Base-by-base conservation (phyloP, 2,113 vertebrate species). In the Nothoprocta pentlandii region DNA sequence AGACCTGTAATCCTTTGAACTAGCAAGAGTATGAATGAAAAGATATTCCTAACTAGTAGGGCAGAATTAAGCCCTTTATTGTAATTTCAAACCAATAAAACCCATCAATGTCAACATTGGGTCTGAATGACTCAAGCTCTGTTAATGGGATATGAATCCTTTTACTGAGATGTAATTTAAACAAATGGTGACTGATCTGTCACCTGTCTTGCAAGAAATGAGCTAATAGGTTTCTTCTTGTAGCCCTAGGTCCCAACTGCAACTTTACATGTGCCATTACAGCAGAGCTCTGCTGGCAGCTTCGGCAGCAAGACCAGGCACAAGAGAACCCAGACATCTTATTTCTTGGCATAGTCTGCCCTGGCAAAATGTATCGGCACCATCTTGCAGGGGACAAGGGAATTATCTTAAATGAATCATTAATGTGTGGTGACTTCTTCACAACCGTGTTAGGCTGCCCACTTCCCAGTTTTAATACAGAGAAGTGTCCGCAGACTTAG, bases 371-470 rank as follows among this genome's bases (percentile, higher is more conserved):
- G 87, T 75, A 75, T 32, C 81, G 25, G 46, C n/a, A 74, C 6
- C 2, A 1, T 47, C 46, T 78, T 79, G 67, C 26, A 79, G 56
- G 28, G 26, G 12, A 7, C 25, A n/a, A 75, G 49, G 70, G 85
- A 75, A 89, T 51, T 68, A 49, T 22, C 17, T 90, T 74, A 83
- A 66, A 69, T 68, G 42, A 93, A 30, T n/a, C 61, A 80, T 77
- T 97, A 94, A 92, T 49, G 54, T 93, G 90, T 46, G 92, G 64
- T 67, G 70, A 49, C 76, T 54, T 87, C 86, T 95, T 93, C 76
- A 84, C 73, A 88, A 61, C 28, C 34, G 76, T 25, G 59, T 62
- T 84, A 92, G 85, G 67, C 67, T 66, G 41, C 83, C 95, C 75
- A 46, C 23, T 93, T 97, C 46, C 81, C 90, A 85, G 53, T 83